Percentiles rank a stretch among this genome's conserved stretches.
Evolutionary conservation across 1,140 invertebrate genomes (phyloP).

Genomic region (Camponotus pennsylvanicus): DNA sequence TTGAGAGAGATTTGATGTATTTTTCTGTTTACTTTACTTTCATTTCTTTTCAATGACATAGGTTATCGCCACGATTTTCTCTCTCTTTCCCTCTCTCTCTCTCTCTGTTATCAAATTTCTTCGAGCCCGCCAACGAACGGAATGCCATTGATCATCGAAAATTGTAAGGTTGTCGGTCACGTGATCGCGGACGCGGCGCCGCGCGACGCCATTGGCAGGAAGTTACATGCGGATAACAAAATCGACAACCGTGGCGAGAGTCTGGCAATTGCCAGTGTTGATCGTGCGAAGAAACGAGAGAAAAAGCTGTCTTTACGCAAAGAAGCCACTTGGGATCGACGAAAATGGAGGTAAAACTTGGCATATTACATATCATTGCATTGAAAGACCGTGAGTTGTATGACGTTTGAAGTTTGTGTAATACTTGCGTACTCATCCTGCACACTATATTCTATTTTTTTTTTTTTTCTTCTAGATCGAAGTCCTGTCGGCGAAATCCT

Average conservation of each 20-base stretch:
- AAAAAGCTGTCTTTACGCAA: neutral
- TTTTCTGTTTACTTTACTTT: neutral
- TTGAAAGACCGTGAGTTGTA: neutral
- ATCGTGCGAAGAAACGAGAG: too few relatives aligned
- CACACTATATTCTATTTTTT: neutral
- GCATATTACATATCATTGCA: neutral
- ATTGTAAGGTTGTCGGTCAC: constrained; percentile 22
- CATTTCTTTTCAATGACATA: neutral
- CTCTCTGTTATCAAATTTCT: neutral
- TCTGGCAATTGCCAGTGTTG: neutral
- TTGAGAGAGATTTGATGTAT: too few relatives aligned
- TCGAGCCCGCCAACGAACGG: neutral
- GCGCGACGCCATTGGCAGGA: neutral
- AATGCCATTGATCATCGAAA: constrained; percentile 27
- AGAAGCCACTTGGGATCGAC: too few relatives aligned
- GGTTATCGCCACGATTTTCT: neutral
- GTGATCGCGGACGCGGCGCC: constrained; percentile 46
- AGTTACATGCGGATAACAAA: neutral
- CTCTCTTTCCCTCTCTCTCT: neutral
- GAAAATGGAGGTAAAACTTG: constrained; percentile 64
- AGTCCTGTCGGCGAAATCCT: constrained; percentile 75
- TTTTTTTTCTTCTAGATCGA: constrained; percentile 78
- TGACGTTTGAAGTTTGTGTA: neutral
- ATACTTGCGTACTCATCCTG: neutral
- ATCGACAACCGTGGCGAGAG: neutral